A percentile compares a stretch with the other conserved stretches of the same genome.
These are phyloP conservation scores for Drosophila tristis DNA, from an alignment of 1,140 invertebrate genomes.

Conservation along the genomic window DNA sequence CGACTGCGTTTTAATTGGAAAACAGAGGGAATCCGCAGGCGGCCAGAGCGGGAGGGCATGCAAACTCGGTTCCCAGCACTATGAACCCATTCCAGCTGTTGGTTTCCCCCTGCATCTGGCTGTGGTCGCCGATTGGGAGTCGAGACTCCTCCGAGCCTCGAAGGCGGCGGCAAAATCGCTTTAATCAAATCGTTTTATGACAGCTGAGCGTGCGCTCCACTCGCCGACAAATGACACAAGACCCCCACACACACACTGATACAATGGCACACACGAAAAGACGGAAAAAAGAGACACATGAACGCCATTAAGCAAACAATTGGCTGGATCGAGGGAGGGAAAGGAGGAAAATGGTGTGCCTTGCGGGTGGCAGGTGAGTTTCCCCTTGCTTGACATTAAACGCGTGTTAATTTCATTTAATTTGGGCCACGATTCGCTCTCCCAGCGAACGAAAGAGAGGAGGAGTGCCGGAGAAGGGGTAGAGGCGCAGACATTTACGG, in stretches of 20 bases:
- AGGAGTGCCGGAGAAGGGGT: neutral
- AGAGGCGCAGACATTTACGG: constrained; percentile 36
- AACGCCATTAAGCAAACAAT: constrained; percentile 78
- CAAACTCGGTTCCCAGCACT: constrained; percentile 29
- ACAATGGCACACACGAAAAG: constrained; percentile 40
- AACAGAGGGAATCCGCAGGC: constrained; percentile 25
- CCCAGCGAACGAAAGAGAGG: neutral
- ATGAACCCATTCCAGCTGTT: constrained; percentile 40
- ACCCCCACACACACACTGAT: constrained; percentile 35
- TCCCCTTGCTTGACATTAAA: constrained; percentile 69
- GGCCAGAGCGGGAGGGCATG: neutral
- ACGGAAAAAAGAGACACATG: constrained; percentile 67
- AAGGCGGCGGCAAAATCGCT: constrained; percentile 61
- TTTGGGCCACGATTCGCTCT: constrained; percentile 61
- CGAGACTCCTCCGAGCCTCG: constrained; percentile 22
- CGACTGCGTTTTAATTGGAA: constrained; percentile 77
- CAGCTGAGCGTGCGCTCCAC: constrained; percentile 43
- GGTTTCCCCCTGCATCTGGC: constrained; percentile 17
- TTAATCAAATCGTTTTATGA: constrained; percentile 83
- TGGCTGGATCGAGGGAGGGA: constrained; percentile 8
- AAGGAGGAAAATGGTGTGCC: neutral
- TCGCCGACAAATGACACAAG: constrained; percentile 62
- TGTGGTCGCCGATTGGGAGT: constrained; percentile 3
- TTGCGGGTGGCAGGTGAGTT: constrained; percentile 68
- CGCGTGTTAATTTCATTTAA: constrained; percentile 81